phyloP scores from a whole-genome alignment of 1,140 invertebrate genomes.

The Aleiodes sp. region DNA sequence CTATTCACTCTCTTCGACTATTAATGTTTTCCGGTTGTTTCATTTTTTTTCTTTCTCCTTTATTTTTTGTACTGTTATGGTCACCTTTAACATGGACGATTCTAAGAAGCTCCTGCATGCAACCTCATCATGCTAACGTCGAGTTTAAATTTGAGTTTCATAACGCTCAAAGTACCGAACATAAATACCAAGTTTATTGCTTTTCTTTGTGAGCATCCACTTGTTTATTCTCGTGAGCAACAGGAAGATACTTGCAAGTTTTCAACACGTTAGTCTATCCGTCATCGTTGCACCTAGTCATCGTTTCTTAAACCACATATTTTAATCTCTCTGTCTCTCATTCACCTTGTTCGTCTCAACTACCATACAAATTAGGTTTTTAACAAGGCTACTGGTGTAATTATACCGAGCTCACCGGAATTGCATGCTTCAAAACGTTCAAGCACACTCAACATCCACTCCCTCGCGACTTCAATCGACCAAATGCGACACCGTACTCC shows the following conservation, averaged over 20 bases:
- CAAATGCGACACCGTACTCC: not conserved
- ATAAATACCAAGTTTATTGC: conserved; percentile 37
- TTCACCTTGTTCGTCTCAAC: not conserved
- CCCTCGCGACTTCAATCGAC: not conserved
- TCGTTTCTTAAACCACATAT: not conserved
- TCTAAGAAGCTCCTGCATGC: not conserved
- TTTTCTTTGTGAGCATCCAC: conserved; percentile 22
- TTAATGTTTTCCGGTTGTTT: no score
- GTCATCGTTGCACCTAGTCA: no score
- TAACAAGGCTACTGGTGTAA: conserved; percentile 40
- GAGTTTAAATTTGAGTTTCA: conserved; percentile 28
- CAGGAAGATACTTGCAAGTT: not conserved
- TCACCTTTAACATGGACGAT: no score
- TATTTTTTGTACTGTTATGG: no score
- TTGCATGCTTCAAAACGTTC: conserved; percentile 30
- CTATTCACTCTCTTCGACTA: no score
- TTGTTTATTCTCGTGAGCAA: conserved; percentile 28
- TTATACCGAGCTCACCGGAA: conserved; percentile 33
- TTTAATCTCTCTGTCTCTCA: not conserved
- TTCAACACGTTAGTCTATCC: not conserved
- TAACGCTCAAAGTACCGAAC: conserved; percentile 28
- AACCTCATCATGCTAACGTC: conserved; percentile 18
- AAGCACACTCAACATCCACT: conserved; percentile 16
- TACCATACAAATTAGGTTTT: conserved; percentile 42
- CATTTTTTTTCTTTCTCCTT: no score